Evolutionary conservation across 2,888 invertebrate species (phyloP), one percentile per base, ranked within the genome.

Genomic region (Epirrita christyi): DNA sequence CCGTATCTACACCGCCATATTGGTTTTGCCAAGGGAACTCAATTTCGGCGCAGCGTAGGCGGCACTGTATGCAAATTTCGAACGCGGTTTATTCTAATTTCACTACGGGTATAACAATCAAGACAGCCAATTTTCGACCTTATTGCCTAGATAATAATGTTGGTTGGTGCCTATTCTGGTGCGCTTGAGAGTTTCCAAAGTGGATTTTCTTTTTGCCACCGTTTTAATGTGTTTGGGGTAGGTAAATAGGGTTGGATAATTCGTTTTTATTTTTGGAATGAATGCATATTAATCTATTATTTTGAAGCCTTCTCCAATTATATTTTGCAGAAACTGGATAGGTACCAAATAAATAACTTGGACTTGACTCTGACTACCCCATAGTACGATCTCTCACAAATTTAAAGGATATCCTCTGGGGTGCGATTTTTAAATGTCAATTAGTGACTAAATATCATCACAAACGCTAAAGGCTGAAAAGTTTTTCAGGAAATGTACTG

Each of bases 21-120:
- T 81, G 78, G 79, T 78, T 82, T 77, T 61, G 60, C 75, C 67
- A n/a, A n/a, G 71, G 64, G 64, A 77, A 78, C 80, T 73, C 80
- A 78, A 81, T 82, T 80, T 77, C 63, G 72, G 67, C 67, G 70
- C 60, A 68, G 63, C 61, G 67, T 66, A 64, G 67, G 68, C 66
- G 71, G 64, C 66, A 70, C 71, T 71, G 70, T 75, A 81, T 82
- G 81, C 73, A 80, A 81, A 83, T 81, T 59, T 66, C 70, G 53
- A 11, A 62, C 65, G 67, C 66, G 65, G 71, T 70, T 68, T 73
- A 80, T 74, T 72, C 73, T 74, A 78, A 78, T 76, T 76, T 72
- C 58, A 59, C 59, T 61, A 59, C 60, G 52, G 54, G 53, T 42
- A 53, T 53, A 52, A 54, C 61, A 52, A 60, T 59, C 47, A 44